Conservation (phyloP, 2,113 vertebrate genomes). For the Sceloporus tristichus region DNA sequence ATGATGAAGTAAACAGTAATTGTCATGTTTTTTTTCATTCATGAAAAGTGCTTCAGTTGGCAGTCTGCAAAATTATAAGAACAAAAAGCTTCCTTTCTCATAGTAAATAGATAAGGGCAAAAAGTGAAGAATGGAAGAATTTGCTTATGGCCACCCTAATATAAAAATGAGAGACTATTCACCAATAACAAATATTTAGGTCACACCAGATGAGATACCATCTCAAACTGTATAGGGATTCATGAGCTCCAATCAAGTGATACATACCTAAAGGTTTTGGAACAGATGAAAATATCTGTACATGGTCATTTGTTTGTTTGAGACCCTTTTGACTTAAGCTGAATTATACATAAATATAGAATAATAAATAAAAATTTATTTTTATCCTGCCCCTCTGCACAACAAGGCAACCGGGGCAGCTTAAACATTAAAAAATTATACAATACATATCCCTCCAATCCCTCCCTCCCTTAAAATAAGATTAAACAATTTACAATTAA, state of each 20-base stretch:
- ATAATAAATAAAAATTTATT: no score
- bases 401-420: no score
- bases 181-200: background rate
- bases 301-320: background rate
- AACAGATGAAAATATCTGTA: background rate
- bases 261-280: background rate
- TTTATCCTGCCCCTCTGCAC: no score
- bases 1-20: background rate
- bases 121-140: no score
- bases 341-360: background rate
- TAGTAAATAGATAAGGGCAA: no score
- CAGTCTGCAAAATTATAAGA: background rate
- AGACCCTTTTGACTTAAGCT: background rate
- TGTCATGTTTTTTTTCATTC: background rate
- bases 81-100: background rate
- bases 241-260: background rate
- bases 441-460: no score
- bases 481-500: no score
- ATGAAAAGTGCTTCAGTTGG: background rate
- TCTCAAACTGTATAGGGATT: background rate
- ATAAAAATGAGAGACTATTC: background rate
- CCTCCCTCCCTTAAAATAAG: no score
- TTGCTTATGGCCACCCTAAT: no score
- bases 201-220: background rate
- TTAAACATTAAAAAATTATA: no score